Evolutionary conservation across 2,113 vertebrate genomes (phyloP), one percentile per base, ranked within the genome.

Genomic region (Neotoma lepida): DNA sequence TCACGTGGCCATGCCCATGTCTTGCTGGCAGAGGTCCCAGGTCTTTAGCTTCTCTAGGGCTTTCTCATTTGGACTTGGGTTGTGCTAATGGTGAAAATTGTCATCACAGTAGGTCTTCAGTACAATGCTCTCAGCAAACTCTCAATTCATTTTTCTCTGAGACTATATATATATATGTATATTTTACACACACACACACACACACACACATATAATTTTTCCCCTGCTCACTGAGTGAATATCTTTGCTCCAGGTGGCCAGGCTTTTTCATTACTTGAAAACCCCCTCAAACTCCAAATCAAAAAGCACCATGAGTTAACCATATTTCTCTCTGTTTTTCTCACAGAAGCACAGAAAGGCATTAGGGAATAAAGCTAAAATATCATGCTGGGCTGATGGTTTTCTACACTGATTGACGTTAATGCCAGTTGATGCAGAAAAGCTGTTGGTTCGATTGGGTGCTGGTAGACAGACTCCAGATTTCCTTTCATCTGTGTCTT

Each of bases 221-320:
- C 90, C 61, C 33, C 90, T 95, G 73, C 77, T 97, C 92, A 90
- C 95, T 89, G 95, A 95, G 88, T 77, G 91, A 95, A 68, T 93
- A 89, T 96, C 91, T 96, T 88, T 94, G 86, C 93, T 91, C 84
- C 95, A 73, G 95, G 97, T 86, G 94, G 82, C 96, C 86, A 64
- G 18, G 33, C 73, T 94, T 96, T 96, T 94, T 96, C 46, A 96
- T 89, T 96, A 91, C 88, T 95, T 85, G 63, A 86, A 95, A 97
- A 95, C 93, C 63, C 91, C 14, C 46, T 97, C 28, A 64, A 92
- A 92, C 87, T 93, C 85, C 81, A 96, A 96, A 95, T 93, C 80
- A 91, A 97, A 97, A 86, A 97, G 77, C 94, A 96, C 80, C 7
- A 89, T 14, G 56, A 93, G 91, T 94, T 95, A 96, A 97, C 74